These are phyloP conservation scores for Sporophila hypoxantha DNA, from an alignment of 2,113 vertebrate species.

Conservation along the genomic window DNA sequence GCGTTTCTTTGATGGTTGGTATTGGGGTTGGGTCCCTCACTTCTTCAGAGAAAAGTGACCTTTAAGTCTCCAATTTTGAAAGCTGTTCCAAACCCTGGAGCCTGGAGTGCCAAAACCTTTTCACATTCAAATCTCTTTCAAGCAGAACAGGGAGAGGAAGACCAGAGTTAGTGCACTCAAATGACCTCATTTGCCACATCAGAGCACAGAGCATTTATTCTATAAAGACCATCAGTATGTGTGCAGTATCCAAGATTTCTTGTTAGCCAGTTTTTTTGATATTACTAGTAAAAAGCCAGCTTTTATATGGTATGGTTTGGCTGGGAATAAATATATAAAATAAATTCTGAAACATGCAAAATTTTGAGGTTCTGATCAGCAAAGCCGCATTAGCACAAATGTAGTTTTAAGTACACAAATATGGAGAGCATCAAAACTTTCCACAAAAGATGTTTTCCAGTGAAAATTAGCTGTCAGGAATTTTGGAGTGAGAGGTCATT, in stretches of 20 bases:
- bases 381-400: neutral
- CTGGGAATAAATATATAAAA: neutral
- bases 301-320: conserved; percentile 39
- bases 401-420: neutral
- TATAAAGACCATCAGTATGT: conserved; percentile 29
- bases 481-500: neutral
- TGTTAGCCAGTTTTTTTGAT: conserved; percentile 12
- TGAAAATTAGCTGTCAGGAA: neutral
- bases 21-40: neutral
- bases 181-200: conserved; percentile 63
- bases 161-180: conserved; percentile 39
- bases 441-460: neutral
- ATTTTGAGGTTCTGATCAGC: neutral
- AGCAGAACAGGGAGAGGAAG: conserved; percentile 41
- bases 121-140: conserved; percentile 56
- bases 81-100: conserved; percentile 36
- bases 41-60: conserved; percentile 48
- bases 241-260: conserved; percentile 10
- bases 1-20: conserved; percentile 15
- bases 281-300: neutral
- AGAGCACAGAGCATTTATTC: conserved; percentile 47
- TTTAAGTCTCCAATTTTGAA: conserved; percentile 32
- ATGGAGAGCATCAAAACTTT: neutral
- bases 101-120: conserved; percentile 37
- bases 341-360: neutral